Conservation (phyloP, 2,888 invertebrate species). For the Aleiodes leptofemur region DNA sequence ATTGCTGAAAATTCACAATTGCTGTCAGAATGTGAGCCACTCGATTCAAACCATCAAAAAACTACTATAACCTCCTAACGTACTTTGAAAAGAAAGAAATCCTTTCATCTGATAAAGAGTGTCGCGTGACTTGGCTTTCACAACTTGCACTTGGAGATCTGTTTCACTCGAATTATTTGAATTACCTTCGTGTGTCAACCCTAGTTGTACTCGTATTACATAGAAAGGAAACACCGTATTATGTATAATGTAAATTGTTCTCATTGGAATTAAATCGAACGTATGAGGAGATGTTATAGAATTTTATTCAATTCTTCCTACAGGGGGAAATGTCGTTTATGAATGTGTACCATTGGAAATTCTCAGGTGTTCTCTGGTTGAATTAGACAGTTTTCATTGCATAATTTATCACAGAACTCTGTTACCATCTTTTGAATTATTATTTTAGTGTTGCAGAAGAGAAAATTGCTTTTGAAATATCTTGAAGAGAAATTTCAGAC, state of each 20-base stretch:
- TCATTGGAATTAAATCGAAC: slow-evolving; percentile 46
- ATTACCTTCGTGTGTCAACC: slow-evolving; percentile 60
- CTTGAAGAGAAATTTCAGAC: neutral
- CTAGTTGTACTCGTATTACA: slow-evolving; percentile 61
- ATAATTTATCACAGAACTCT: neutral
- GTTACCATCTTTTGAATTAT: neutral
- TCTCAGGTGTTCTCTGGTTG: neutral
- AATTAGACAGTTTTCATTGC: neutral
- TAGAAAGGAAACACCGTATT: slow-evolving; percentile 58
- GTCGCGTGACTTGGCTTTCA: slow-evolving; percentile 42
- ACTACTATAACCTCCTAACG: slow-evolving; percentile 12
- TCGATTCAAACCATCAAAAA: slow-evolving; percentile 54
- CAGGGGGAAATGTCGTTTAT: neutral
- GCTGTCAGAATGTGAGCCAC: slow-evolving; percentile 59
- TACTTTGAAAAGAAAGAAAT: slow-evolving; percentile 29
- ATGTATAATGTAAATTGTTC: slow-evolving; percentile 35
- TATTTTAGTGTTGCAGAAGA: neutral
- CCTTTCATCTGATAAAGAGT: slow-evolving; percentile 33
- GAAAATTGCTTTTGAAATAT: slow-evolving; percentile 1
- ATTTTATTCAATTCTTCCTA: slow-evolving; percentile 17
- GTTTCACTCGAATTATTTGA: slow-evolving; percentile 52
- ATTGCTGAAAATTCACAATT: slow-evolving; percentile 52
- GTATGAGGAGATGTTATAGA: slow-evolving; percentile 27
- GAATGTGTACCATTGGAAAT: neutral
- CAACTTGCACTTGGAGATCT: slow-evolving; percentile 24